phyloP scores from a whole-genome alignment of 2,797 vertebrate genomes.

The Acrossocheilus wenchowensis region DNA sequence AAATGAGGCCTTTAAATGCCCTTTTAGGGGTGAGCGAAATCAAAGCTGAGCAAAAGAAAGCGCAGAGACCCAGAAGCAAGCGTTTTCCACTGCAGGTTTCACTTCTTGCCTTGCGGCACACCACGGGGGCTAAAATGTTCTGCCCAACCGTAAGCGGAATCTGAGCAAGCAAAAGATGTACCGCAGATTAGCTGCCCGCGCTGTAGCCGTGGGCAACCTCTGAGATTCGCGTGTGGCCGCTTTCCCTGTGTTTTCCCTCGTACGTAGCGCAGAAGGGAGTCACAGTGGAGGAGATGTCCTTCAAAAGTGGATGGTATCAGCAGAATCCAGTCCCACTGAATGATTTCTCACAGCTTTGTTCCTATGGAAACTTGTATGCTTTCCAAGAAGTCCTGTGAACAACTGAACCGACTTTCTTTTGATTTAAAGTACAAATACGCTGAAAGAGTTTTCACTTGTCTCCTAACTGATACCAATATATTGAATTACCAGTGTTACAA shows the following conservation, averaged over 20 bases:
- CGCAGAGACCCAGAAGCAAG: conserved; percentile 27
- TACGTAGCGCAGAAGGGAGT: conserved; percentile 51
- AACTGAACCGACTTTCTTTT: conserved; percentile 23
- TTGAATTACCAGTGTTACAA: conserved; percentile 29
- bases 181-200: conserved; percentile 76
- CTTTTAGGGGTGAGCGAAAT: conserved; percentile 42
- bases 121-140: conserved; percentile 82
- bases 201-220: conserved; percentile 76
- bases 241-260: conserved; percentile 39
- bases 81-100: conserved; percentile 59
- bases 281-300: conserved; percentile 34
- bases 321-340: conserved; percentile 7
- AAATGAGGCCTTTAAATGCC: conserved; percentile 1
- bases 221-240: conserved; percentile 64
- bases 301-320: conserved; percentile 24
- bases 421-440: conserved; percentile 27
- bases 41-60: conserved; percentile 45
- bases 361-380: conserved; percentile 17
- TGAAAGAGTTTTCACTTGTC: conserved; percentile 22
- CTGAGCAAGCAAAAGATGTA: conserved; percentile 76
- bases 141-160: conserved; percentile 77
- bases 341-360: conserved; percentile 11
- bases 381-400: conserved; percentile 13
- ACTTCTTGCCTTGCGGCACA: conserved; percentile 78
- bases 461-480: conserved; percentile 19